These are phyloP conservation scores for Brachyistius frenatus DNA, from an alignment of 2,113 vertebrate genomes.

Conservation along the genomic window DNA sequence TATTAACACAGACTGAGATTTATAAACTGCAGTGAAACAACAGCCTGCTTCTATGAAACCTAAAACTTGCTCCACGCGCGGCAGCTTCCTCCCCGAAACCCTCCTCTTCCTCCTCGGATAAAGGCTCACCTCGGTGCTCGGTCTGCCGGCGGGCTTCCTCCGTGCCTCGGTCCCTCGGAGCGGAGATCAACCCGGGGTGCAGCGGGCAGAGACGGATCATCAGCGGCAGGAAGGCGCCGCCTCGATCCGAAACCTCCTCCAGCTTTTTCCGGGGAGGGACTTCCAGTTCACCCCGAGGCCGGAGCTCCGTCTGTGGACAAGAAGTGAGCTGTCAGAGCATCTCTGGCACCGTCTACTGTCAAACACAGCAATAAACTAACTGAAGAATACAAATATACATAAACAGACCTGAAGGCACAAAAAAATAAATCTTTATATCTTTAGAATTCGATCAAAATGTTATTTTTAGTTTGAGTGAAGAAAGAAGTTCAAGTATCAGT, in stretches of 20 bases:
- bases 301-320: too few species aligned
- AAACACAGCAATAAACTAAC: too few species aligned
- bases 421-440: too few species aligned
- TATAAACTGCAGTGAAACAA: not conserved
- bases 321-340: too few species aligned
- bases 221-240: constrained; percentile 1
- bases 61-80: not conserved
- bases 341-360: too few species aligned
- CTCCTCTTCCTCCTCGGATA: constrained; percentile 21
- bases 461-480: too few species aligned
- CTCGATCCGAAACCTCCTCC: constrained; percentile 45
- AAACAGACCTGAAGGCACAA: too few species aligned
- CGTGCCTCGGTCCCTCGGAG: not conserved
- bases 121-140: constrained; percentile 43
- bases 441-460: too few species aligned
- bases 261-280: constrained; percentile 84
- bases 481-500: too few species aligned
- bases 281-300: constrained; percentile 49
- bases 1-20: not conserved
- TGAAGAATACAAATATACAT: too few species aligned
- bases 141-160: not conserved
- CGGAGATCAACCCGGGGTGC: not conserved
- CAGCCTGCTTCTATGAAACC: not conserved
- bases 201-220: not conserved
- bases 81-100: constrained; percentile 12